Base-by-base conservation (phyloP, 2,113 vertebrate species). In the Ovibos moschatus region DNA sequence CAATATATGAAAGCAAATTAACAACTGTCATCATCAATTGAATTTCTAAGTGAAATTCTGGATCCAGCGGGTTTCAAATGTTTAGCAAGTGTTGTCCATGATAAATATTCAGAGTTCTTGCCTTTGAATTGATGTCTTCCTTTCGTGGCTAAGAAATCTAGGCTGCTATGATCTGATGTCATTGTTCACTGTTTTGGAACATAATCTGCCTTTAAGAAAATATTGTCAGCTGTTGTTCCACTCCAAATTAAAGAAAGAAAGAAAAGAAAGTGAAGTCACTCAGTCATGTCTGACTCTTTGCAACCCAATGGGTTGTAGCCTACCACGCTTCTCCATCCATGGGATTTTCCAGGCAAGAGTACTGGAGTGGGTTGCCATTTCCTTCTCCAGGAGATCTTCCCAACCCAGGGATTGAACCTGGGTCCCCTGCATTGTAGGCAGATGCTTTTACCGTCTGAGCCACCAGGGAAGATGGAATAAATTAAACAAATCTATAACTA, bases 1-100 rank as follows among this genome's bases (percentile, higher is more conserved):
- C 89, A 89, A 57, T 60, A 85, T n/a, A 33, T 47, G 5, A 97
- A 94, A 67, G 57, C 21, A 93, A 96, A 79, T 88, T 82, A 50
- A 11, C 51, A 95, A 53, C 43, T 85, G 6, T 64, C 25, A 82
- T 43, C 64, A 79, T 89, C 51, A 93, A 55, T 3, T 91, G 40
- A 93, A 53, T 67, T 78, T 79, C 11, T 55, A 79, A 64, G 57
- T 21, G 62, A 84, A 86, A 81, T 79, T 94, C 30, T 62, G 55
- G 23, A 86, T 55, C 3, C 51, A 92, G 27, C 21, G 1, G 36
- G 2, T 15, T 91, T 81, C 60, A 45, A 11, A 74, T 90, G 40
- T 93, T 96, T 40, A 43, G 19, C 10, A 95, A n/a, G 10, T 81
- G 11, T 82, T 85, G 79, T 88, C 16, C 71, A 47, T 50, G 4